Conservation (phyloP, 2,797 vertebrate species). For the Micrastur ruficollis region DNA sequence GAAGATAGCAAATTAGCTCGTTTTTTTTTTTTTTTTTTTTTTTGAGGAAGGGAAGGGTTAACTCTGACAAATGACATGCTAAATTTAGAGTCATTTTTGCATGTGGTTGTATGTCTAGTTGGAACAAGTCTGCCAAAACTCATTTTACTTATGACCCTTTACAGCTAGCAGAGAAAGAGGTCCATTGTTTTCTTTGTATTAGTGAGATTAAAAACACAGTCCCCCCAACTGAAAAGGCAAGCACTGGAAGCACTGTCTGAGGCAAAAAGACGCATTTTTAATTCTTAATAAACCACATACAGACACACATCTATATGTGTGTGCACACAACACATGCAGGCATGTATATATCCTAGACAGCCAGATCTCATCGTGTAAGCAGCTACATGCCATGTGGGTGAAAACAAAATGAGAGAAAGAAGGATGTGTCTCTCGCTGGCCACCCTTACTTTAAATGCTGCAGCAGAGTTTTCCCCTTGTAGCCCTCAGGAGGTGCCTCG, state of each 20-base stretch:
- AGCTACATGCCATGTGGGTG: neutral
- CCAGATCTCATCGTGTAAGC: neutral
- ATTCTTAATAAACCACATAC: conserved; percentile 31
- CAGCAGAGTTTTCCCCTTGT: neutral
- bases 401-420: neutral
- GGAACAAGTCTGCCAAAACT: conserved; percentile 61
- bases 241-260: conserved; percentile 41
- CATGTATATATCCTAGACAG: neutral
- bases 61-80: conserved; percentile 64
- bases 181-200: conserved; percentile 73
- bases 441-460: neutral
- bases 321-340: conserved; percentile 2
- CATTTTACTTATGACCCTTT: conserved; percentile 74
- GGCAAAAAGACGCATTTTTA: conserved; percentile 44
- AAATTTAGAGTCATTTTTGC: conserved; percentile 68
- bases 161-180: conserved; percentile 73
- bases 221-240: conserved; percentile 55
- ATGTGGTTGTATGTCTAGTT: conserved; percentile 66
- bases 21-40: neutral
- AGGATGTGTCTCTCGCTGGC: neutral
- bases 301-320: conserved; percentile 14
- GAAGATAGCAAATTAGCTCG: conserved; percentile 1
- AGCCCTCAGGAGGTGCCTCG: neutral
- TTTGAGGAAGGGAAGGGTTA: conserved; percentile 61
- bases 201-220: conserved; percentile 64